Conservation (phyloP, 2,888 invertebrate species). For the Lissocephala sabroskyi region DNA sequence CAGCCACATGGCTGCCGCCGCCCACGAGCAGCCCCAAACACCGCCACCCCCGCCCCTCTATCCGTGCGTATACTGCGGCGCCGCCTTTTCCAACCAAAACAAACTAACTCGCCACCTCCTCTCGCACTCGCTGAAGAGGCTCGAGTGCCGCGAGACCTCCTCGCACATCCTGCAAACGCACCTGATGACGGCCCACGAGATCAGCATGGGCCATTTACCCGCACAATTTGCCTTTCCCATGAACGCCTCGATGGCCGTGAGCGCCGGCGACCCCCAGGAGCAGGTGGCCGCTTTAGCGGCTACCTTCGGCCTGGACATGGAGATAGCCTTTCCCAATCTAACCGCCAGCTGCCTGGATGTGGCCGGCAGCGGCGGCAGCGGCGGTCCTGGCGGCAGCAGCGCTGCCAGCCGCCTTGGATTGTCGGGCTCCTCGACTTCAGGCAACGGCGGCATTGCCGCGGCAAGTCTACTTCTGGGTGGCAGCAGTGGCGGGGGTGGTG, state of each 20-base stretch:
- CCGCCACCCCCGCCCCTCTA: slow-evolving; percentile 71
- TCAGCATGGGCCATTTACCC: slow-evolving; percentile 64
- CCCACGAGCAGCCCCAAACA: slow-evolving; percentile 58
- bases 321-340: slow-evolving; percentile 58
- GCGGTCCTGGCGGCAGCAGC: slow-evolving; percentile 33
- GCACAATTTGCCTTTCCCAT: slow-evolving; percentile 72
- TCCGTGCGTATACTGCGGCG: slow-evolving; percentile 92
- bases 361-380: slow-evolving; percentile 34
- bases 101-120: slow-evolving; percentile 91
- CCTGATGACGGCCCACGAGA: slow-evolving; percentile 67
- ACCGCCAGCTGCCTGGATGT: slow-evolving; percentile 56
- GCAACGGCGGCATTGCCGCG: slow-evolving; percentile 40
- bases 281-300: slow-evolving; percentile 67
- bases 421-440: slow-evolving; percentile 70
- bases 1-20: slow-evolving; percentile 43
- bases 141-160: slow-evolving; percentile 85
- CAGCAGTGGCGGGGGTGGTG: slow-evolving; percentile 36
- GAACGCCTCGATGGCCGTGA: slow-evolving; percentile 67
- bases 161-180: slow-evolving; percentile 77
- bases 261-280: slow-evolving; percentile 66
- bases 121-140: slow-evolving; percentile 89
- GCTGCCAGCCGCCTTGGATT: slow-evolving; percentile 39
- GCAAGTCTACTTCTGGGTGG: slow-evolving; percentile 48
- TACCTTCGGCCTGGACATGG: slow-evolving; percentile 63
- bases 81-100: slow-evolving; percentile 90